These are phyloP conservation scores for Malurus alboscapulatus DNA, from an alignment of 2,113 vertebrate species.

Conservation along the genomic window DNA sequence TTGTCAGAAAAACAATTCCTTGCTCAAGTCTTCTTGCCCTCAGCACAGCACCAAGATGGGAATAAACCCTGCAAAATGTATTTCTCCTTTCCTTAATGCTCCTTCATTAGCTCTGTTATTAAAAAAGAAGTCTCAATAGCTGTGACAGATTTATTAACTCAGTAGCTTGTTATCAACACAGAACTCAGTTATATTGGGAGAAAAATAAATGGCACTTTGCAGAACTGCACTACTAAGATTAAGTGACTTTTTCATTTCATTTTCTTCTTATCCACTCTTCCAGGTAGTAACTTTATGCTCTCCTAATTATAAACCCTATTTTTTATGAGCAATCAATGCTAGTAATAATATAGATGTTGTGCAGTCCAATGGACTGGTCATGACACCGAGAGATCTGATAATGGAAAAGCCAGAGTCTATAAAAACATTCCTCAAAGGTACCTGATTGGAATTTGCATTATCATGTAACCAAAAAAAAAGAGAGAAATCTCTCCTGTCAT, in stretches of 20 bases:
- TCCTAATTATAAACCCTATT: constrained; percentile 59
- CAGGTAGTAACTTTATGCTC: constrained; percentile 49
- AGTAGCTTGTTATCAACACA: constrained; percentile 60
- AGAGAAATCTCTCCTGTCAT: neutral
- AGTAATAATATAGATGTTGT: constrained; percentile 43
- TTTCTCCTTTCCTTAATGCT: constrained; percentile 49
- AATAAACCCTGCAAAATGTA: neutral
- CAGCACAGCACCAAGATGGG: neutral
- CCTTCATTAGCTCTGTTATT: constrained; percentile 66
- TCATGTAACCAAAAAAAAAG: neutral
- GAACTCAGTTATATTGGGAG: constrained; percentile 54
- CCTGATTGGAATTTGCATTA: constrained; percentile 35
- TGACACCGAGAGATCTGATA: constrained; percentile 47
- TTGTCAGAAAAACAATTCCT: neutral
- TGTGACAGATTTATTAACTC: constrained; percentile 71
- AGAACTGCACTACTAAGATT: constrained; percentile 60
- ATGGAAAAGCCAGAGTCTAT: constrained; percentile 39
- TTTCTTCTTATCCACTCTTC: constrained; percentile 66
- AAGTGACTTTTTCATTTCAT: constrained; percentile 64
- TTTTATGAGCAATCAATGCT: constrained; percentile 65
- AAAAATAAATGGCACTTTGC: constrained; percentile 68
- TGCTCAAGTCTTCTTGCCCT: neutral
- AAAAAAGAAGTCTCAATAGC: constrained; percentile 63
- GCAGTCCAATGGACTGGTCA: constrained; percentile 34
- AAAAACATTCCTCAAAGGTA: constrained; percentile 39